phyloP scores from a whole-genome alignment of 2,797 vertebrate genomes.

The Caiman crocodilus region DNA sequence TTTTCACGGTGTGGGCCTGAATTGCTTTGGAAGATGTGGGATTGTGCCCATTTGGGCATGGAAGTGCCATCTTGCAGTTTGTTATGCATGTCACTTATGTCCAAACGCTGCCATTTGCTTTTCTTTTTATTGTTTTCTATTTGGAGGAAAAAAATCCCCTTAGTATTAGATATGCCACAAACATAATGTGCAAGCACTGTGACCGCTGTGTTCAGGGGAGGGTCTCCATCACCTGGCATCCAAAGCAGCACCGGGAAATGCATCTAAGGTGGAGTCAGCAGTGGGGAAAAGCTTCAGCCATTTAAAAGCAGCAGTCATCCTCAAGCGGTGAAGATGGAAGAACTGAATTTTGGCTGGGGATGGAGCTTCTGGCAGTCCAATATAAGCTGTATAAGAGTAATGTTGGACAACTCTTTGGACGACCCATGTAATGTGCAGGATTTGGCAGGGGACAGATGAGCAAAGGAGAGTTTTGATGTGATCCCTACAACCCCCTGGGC shows the following conservation, averaged over 20 bases:
- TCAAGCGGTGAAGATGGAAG: not conserved
- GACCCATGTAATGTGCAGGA: too few species aligned
- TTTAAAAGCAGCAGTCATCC: not conserved
- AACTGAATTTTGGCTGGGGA: not conserved
- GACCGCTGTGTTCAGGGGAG: not conserved
- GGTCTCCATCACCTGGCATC: rapidly evolving
- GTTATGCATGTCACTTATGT: not conserved
- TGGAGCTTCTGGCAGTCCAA: not conserved
- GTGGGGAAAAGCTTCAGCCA: not conserved
- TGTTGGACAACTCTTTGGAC: too few species aligned
- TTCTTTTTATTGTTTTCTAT: not conserved
- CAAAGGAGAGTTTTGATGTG: too few species aligned
- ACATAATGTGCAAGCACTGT: not conserved
- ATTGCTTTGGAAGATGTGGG: slow-evolving; percentile 10
- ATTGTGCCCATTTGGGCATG: not conserved
- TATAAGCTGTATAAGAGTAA: too few species aligned
- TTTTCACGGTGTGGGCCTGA: slow-evolving; percentile 35
- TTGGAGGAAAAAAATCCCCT: too few species aligned
- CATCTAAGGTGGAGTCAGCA: not conserved
- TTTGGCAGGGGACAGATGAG: too few species aligned
- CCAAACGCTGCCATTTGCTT: not conserved
- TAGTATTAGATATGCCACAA: not conserved
- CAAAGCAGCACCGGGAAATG: not conserved
- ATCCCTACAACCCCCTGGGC: too few species aligned
- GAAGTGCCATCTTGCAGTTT: not conserved